phyloP scores from a whole-genome alignment of 2,113 vertebrate species.

The Pluvianellus socialis region DNA sequence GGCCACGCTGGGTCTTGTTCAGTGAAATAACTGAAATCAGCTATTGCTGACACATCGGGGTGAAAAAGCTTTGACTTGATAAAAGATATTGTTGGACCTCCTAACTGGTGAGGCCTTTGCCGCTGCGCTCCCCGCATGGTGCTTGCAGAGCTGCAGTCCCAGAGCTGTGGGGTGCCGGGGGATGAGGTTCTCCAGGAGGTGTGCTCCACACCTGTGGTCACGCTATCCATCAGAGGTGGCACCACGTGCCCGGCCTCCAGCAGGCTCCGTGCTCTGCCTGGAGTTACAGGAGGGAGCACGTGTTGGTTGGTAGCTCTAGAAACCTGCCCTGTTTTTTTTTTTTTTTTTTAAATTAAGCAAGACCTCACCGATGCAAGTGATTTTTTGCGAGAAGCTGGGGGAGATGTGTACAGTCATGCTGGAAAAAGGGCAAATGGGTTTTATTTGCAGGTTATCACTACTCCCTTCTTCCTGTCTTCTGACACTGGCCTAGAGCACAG shows the following conservation, averaged over 20 bases:
- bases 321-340: neutral
- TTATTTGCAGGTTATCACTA: neutral
- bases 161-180: too few relatives aligned
- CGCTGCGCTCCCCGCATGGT: rapidly evolving
- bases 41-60: rapidly evolving
- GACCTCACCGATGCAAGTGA: neutral
- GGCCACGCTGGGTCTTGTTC: neutral
- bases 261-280: rapidly evolving
- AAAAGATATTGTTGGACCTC: neutral
- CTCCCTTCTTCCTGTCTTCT: neutral
- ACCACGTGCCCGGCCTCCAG: rapidly evolving
- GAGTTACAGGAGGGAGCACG: rapidly evolving
- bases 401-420: neutral
- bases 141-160: neutral
- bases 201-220: neutral
- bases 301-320: neutral
- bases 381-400: neutral
- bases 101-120: neutral
- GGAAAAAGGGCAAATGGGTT: neutral
- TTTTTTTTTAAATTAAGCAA: neutral
- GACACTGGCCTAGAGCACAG: neutral
- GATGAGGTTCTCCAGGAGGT: neutral
- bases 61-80: neutral
- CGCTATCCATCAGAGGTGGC: rapidly evolving
- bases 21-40: neutral